Percentiles rank a stretch among this genome's conserved stretches.
Conservation (phyloP, 1,140 invertebrate genomes). For the Sitodiplosis mosellana region DNA sequence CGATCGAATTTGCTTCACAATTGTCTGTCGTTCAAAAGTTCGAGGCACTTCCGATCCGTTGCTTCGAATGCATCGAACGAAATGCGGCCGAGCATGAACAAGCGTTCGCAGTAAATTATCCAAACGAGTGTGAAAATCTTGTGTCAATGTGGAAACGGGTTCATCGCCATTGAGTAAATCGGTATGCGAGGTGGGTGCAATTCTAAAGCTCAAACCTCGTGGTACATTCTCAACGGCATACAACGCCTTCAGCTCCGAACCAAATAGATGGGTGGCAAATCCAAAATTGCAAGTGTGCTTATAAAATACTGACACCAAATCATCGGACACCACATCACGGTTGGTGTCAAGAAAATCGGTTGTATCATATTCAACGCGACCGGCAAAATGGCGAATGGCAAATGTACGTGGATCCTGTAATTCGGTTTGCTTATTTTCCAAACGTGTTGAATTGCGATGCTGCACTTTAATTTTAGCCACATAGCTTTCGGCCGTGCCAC, state of each 20-base stretch:
- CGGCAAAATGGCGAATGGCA: slow-evolving; percentile 82
- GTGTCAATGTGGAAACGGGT: slow-evolving; percentile 75
- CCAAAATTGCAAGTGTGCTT: slow-evolving; percentile 86
- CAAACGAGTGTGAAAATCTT: slow-evolving; percentile 85
- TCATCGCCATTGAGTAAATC: slow-evolving; percentile 75
- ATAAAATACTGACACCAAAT: slow-evolving; percentile 81
- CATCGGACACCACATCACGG: slow-evolving; percentile 78
- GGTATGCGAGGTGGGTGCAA: slow-evolving; percentile 77
- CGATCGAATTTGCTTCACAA: slow-evolving; percentile 66
- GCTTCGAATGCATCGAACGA: slow-evolving; percentile 77
- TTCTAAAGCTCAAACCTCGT: slow-evolving; percentile 66
- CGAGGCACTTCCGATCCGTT: slow-evolving; percentile 60
- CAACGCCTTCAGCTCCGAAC: slow-evolving; percentile 74
- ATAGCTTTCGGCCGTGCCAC: slow-evolving; percentile 73
- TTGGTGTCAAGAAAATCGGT: slow-evolving; percentile 82
- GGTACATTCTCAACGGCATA: slow-evolving; percentile 66
- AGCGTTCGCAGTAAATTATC: slow-evolving; percentile 80
- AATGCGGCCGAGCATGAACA: slow-evolving; percentile 84
- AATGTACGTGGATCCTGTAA: slow-evolving; percentile 63
- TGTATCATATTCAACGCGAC: slow-evolving; percentile 74
- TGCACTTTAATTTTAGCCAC: slow-evolving; percentile 71
- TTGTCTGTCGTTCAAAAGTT: slow-evolving; percentile 59
- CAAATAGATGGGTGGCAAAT: slow-evolving; percentile 86
- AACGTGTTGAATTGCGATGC: slow-evolving; percentile 53
- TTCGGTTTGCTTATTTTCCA: slow-evolving; percentile 31